phyloP scores from a whole-genome alignment of 2,888 invertebrate species.

The Thymelicus lineola region DNA sequence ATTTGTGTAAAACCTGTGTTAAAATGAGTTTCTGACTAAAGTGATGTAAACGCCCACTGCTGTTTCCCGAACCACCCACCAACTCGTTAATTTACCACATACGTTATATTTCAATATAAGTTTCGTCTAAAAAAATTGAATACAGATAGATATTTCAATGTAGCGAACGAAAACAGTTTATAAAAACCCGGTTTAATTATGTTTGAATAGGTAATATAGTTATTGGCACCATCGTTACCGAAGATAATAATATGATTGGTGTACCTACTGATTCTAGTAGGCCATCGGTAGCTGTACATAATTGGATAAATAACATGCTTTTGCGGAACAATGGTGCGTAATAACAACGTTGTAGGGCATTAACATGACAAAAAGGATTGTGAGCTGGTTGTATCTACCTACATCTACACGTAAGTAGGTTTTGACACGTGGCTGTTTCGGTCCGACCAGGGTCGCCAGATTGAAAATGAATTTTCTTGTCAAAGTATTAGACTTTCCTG shows the following conservation, averaged over 20 bases:
- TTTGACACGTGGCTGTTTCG: not conserved
- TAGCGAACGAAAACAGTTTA: too few relatives aligned
- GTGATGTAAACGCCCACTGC: too few relatives aligned
- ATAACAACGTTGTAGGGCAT: conserved; percentile 54
- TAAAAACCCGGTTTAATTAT: not conserved
- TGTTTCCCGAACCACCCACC: too few relatives aligned
- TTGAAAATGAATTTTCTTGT: not conserved
- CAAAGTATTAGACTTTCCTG: too few relatives aligned
- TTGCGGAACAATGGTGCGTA: conserved; percentile 56
- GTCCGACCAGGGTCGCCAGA: not conserved
- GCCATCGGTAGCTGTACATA: conserved; percentile 27
- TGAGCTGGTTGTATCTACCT: not conserved
- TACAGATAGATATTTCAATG: too few relatives aligned
- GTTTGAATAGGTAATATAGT: not conserved
- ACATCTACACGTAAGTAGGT: conserved; percentile 1
- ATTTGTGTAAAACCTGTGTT: too few relatives aligned
- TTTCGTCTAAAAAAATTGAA: too few relatives aligned
- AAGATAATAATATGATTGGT: conserved; percentile 11
- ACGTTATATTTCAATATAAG: too few relatives aligned
- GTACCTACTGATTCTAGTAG: conserved; percentile 22
- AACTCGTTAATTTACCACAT: too few relatives aligned
- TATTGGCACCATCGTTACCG: not conserved
- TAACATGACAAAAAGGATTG: conserved; percentile 65
- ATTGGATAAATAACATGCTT: conserved; percentile 52
- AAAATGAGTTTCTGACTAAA: too few relatives aligned